Base-by-base conservation (phyloP, 92 coral and sea anemone species). In the Meandrina meandrites region DNA sequence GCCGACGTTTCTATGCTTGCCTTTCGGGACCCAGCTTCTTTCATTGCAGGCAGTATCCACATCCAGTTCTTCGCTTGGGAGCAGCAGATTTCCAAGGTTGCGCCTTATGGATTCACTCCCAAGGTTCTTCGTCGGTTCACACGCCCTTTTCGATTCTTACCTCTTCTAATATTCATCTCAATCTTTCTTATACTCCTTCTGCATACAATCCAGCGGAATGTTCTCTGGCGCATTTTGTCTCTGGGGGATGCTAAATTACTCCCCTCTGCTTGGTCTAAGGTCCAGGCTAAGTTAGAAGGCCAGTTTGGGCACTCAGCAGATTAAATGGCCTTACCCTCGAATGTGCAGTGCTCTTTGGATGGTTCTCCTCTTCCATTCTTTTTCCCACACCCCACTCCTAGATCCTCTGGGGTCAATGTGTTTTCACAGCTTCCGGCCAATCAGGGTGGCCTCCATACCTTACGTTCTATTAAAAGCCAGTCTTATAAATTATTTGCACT, bases 291-390 rank as follows among this genome's bases (percentile, higher is more conserved):
- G 9, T 37, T 86, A 57, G 90, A 81, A 0, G 87, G 90, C 50
- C 84, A 17, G 13, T 45, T 16, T 34, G 92, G 92, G 10, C 90
- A 90, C 76, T 66, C 92, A 0, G 82, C 57, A 14, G 92, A 89
- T 48, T 77, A 83, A 0, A 83, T 90, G 89, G 79, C 84, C 28
- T 28, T 79, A 34, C 89, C 89, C 5, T 89, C 92, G 1, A 89
- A 89, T 79, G 81, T 48, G 21, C 89, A 79, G 48, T 31, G 27
- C 18, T 70, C 36, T 21, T 67, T 51, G 21, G 36, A 35, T 17
- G 89, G 89, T 24, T 40, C 56, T 34, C 75, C 79, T 15, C 69
- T 90, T 45, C 92, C 92, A 12, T 90, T 90, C 75, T 85, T 85
- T 66, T 68, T 86, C 8, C 86, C 89, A 1, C 56, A 67, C 45